Evolutionary conservation across 2,113 vertebrate species (phyloP).

Genomic region (Agelaius tricolor): DNA sequence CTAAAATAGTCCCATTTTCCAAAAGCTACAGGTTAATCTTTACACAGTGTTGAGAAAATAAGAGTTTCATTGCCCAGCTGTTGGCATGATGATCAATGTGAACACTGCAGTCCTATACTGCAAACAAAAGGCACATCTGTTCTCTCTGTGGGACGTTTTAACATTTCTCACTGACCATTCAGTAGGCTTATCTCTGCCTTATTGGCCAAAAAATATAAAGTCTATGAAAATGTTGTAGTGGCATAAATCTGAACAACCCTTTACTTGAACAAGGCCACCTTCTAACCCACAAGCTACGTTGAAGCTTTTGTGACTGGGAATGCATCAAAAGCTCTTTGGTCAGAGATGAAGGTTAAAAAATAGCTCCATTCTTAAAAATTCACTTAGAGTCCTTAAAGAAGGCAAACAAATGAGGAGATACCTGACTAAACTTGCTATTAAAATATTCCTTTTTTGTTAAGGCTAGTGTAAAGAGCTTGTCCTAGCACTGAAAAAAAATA

Average conservation of each 20-base stretch:
- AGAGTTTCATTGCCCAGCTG: not conserved
- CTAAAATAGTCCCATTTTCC: not conserved
- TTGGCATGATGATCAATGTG: not conserved
- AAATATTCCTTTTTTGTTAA: not conserved
- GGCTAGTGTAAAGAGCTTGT: not conserved
- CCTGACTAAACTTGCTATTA: not conserved
- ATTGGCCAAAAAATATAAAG: not conserved
- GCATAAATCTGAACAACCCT: not conserved
- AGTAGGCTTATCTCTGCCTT: not conserved
- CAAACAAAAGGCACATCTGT: not conserved
- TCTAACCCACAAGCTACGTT: rapidly evolving
- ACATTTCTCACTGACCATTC: not conserved
- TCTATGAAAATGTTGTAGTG: not conserved
- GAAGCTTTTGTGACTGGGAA: not conserved
- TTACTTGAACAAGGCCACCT: not conserved
- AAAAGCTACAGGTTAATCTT: not conserved
- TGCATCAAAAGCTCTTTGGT: not conserved
- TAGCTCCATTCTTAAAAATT: not conserved
- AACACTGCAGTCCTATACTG: not conserved
- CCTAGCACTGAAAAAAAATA: not conserved
- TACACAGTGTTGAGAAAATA: not conserved
- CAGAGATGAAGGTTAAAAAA: not conserved
- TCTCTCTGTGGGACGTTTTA: not conserved
- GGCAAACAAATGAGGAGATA: not conserved
- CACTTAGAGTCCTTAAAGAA: not conserved